Base-by-base conservation (phyloP, 2,797 vertebrate genomes). In the Karalla daura region DNA sequence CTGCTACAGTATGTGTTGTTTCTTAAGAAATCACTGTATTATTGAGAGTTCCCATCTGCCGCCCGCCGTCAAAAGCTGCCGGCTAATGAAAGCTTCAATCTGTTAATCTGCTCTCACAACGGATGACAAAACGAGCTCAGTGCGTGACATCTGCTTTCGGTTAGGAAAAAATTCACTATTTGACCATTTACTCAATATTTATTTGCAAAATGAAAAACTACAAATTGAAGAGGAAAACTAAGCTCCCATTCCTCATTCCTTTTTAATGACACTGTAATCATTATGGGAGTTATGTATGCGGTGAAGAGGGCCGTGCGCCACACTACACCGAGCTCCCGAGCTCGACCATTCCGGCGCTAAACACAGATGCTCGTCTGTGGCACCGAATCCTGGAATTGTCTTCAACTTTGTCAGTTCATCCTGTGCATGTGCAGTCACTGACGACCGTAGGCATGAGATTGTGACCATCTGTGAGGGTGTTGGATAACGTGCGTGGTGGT, bases 11-110 rank as follows among this genome's bases (percentile, higher is more conserved):
- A 74, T 69, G 83, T 88, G 86, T 88, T 79, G 78, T 85, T 91
- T 86, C 84, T 83, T 59, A 78, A 86, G 58, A 85, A 91, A 88
- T 91, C 81, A 43, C 66, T 49, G 47, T 85, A 75, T 66, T 80
- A 80, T 86, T 91, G 83, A 91, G 82, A 83, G 80, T 52, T 91
- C 71, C 83, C 88, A 88, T 93, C 88, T 90, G 87, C 75, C 75
- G 52, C 24, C n/a, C n/a, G 23, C 43, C 4, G 56, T 58, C 59
- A 12, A 51, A 75, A 37, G 58, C 72, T 80, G 39, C 60, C 25
- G 55, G 28, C 50, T 49, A 74, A 74, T 64, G 66, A 85, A 83
- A 63, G 47, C 66, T 61, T 74, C 58, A 61, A 15, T 66, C 76
- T 62, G 63, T 36, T 75, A 39, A 83, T 83, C 65, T 23, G 56